Base-by-base conservation (phyloP, 2,888 invertebrate species). In the Lithosia quadra region DNA sequence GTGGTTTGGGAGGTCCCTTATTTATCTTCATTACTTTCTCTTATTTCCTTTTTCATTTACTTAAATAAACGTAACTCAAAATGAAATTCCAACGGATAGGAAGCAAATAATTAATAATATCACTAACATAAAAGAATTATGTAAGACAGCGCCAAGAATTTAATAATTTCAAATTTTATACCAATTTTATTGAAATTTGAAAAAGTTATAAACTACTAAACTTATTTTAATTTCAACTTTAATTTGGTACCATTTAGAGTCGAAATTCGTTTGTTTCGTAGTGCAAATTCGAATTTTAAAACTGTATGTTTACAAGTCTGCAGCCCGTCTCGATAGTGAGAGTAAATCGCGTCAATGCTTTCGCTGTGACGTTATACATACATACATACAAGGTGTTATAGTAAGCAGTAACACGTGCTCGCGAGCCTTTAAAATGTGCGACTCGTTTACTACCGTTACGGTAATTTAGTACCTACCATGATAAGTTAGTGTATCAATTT, bases 281-380 rank as follows among this genome's bases (percentile, higher is more conserved):
- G 9, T 49, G 9, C 9, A n/a, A 49, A 49, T 49, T 69, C 79
- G 74, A 67, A 73, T 79, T 69, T 78, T 62, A 71, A 75, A 76
- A 69, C 70, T 64, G 67, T 73, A 62, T 75, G 64, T 77, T 79
- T 75, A 74, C 80, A 76, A 72, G 75, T 76, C 70, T 73, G 39
- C 78, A 71, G 73, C 82, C 81, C 69, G 73, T 77, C 68, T 75
- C 56, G 82, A 84, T 70, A 82, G 84, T 83, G 82, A 84, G 84
- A 84, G 84, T 83, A 69, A 73, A 57, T 68, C 65, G 71, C 64
- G 72, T 55, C 68, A 65, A 71, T 79, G 76, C 83, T 83, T 78
- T 79, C 76, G 78, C 78, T 72, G 56, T 67, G 71, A 74, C 75
- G 60, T 56, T 63, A 64, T 62, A 78, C 74, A 73, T 71, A 72